A percentile compares a stretch with the other conserved stretches of the same genome.
Conservation (phyloP, 2,797 vertebrate species). For the Acipenser ruthenus region DNA sequence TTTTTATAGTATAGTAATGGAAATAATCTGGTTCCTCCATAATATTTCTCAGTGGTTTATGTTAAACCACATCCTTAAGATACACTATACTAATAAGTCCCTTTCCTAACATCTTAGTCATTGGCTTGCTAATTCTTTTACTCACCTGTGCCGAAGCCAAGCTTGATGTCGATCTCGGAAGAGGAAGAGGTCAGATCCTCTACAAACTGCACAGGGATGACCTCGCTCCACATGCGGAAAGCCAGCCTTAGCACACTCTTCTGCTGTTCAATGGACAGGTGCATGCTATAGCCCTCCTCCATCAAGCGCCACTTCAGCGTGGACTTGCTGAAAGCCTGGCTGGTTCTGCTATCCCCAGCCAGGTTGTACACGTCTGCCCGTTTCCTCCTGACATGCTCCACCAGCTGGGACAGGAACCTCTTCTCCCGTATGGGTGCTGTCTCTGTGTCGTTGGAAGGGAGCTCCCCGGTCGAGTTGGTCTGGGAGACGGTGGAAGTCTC, state of each 20-base stretch:
- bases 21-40: too few relatives aligned
- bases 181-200: constrained; percentile 23
- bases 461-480: background rate
- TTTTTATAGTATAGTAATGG: too few relatives aligned
- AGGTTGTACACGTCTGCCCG: constrained; percentile 11
- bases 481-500: background rate
- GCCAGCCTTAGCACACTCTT: constrained; percentile 22
- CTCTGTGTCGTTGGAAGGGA: background rate
- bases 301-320: constrained; percentile 29
- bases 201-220: constrained; percentile 25
- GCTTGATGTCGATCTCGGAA: constrained; percentile 27
- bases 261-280: constrained; percentile 24
- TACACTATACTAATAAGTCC: too few relatives aligned
- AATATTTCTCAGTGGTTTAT: too few relatives aligned
- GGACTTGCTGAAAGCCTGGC: constrained; percentile 19
- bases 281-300: constrained; percentile 28
- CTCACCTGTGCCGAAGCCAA: constrained; percentile 32
- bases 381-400: constrained; percentile 21
- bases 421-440: constrained; percentile 8
- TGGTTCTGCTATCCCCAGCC: constrained; percentile 1
- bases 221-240: constrained; percentile 34
- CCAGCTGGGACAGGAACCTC: constrained; percentile 18
- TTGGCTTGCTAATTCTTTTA: constrained; percentile 1
- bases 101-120: too few relatives aligned
- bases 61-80: too few relatives aligned